These are phyloP conservation scores for Chloebia gouldiae DNA, from an alignment of 2,113 vertebrate genomes.

Conservation along the genomic window DNA sequence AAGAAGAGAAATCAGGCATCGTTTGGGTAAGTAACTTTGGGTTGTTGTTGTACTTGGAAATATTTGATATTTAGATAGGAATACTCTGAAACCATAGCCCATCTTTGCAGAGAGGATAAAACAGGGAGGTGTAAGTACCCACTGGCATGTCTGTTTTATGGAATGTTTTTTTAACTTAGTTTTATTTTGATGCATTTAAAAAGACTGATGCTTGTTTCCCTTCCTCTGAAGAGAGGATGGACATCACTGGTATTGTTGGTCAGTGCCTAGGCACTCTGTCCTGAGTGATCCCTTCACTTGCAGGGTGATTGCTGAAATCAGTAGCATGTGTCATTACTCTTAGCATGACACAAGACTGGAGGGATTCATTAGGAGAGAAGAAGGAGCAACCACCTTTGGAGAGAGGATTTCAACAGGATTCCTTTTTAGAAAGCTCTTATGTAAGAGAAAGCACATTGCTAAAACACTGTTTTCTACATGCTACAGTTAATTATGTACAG, in stretches of 20 bases:
- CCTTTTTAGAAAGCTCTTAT: not conserved
- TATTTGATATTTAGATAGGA: not conserved
- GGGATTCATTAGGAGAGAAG: not conserved
- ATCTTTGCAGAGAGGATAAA: not conserved
- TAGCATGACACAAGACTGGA: not conserved
- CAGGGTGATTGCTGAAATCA: not conserved
- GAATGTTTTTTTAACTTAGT: not conserved
- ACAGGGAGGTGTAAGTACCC: not conserved
- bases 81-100: not conserved
- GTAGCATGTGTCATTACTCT: not conserved
- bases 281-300: not conserved
- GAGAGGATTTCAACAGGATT: not conserved
- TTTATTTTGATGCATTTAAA: not conserved
- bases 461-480: not conserved
- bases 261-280: not conserved
- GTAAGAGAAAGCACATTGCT: not conserved
- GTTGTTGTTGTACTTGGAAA: not conserved
- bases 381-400: not conserved
- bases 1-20: conserved; percentile 37
- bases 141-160: not conserved
- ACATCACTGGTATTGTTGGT: not conserved
- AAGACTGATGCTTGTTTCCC: not conserved
- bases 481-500: not conserved
- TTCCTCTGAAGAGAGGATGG: not conserved
- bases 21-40: conserved; percentile 32